Percentiles rank a stretch among this genome's conserved stretches.
These are phyloP conservation scores for Tetragnatha versicolor DNA, from an alignment of 1,140 invertebrate species.

Conservation along the genomic window DNA sequence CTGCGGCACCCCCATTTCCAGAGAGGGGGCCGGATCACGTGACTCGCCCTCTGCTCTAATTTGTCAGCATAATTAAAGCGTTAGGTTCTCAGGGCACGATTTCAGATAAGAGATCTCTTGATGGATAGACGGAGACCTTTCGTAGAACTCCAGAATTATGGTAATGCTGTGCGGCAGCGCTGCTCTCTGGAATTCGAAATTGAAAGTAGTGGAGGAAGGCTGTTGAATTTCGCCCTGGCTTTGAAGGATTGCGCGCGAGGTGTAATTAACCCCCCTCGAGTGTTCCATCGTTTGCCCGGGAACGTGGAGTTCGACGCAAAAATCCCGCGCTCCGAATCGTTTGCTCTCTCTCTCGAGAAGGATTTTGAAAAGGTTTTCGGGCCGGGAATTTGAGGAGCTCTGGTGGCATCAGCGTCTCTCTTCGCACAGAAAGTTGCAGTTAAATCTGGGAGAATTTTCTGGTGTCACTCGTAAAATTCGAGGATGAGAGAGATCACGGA, in stretches of 20 bases:
- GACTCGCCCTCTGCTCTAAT: conserved; percentile 27
- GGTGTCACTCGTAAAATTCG: no score
- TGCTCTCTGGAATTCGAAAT: conserved; percentile 39
- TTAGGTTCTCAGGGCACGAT: conserved; percentile 50
- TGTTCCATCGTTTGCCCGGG: neutral
- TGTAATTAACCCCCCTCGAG: conserved; percentile 28
- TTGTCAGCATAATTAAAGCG: conserved; percentile 54
- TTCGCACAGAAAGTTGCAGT: no score
- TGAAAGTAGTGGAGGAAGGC: conserved; percentile 36
- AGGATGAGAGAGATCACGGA: no score
- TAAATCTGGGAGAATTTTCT: no score
- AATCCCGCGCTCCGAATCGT: neutral
- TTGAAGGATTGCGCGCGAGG: conserved; percentile 36
- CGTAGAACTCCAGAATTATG: conserved; percentile 48
- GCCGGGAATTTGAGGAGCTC: no score
- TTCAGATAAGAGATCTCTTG: conserved; percentile 49
- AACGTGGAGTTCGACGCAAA: neutral
- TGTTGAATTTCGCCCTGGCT: conserved; percentile 20
- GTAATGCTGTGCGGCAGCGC: conserved; percentile 33
- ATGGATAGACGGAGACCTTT: conserved; percentile 45
- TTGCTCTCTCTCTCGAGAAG: no score
- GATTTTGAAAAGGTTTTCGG: no score
- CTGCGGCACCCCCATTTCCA: conserved; percentile 32
- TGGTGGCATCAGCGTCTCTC: no score
- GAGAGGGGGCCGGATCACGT: conserved; percentile 27